Evolutionary conservation across 2,888 invertebrate genomes (phyloP), one percentile per base, ranked within the genome.

Genomic region (Neoscelio sp.): DNA sequence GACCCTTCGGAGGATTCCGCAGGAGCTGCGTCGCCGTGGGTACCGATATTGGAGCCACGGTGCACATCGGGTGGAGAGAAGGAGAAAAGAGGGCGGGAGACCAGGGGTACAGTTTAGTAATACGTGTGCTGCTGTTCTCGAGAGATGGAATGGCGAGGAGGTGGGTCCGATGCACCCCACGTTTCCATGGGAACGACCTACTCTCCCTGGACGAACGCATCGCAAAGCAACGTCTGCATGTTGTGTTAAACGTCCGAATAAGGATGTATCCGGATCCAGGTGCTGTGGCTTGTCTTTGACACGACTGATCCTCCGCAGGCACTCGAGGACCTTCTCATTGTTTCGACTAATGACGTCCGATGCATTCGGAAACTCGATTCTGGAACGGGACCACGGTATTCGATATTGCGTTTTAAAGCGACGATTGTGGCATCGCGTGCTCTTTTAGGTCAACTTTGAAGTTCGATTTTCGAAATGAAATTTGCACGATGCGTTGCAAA

Each of bases 111-210:
- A 50, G 58, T 77, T 64, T 56, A 67, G 68, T 42, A 74, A 73
- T 60, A 70, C 76, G 77, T 65, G 74, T 79, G 33, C 56, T 50
- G 68, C 54, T 48, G 64, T 50, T 68, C 74, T 67, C 52, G 44
- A 58, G 73, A 71, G 82, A 76, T 82, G 82, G 80, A 80, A 82
- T 80, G 79, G 81, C 70, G 78, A 80, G 82, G 81, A 68, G 60
- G 76, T 80, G 81, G 84, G 85, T 81, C 83, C 82, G 82, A 85
- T 85, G 85, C 88, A 88, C 88, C 87, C 88, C 88, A 80, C 83
- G 89, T 89, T 86, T 83, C 88, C 88, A 88, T 89, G 87, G 89
- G 85, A 87, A 89, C 89, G 89, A 89, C 89, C 89, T 89, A 89
- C 89, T 89, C 88, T 88, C 89, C 89, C 89, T 88, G 89, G 89